These are phyloP conservation scores for Thalpophila matura DNA, from an alignment of 2,888 invertebrate species.

Conservation along the genomic window DNA sequence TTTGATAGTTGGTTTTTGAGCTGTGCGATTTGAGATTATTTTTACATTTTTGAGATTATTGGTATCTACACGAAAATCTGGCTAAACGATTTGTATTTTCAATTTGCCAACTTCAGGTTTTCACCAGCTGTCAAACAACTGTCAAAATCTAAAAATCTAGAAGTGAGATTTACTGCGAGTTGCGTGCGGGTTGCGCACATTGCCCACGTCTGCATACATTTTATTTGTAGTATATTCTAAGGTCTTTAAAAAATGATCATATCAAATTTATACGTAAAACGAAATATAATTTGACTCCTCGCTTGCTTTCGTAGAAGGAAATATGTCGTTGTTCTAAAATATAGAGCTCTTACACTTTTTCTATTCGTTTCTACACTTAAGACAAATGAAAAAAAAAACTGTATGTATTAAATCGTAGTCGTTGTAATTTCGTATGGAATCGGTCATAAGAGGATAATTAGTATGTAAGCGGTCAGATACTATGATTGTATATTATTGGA, in stretches of 20 bases:
- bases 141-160: neutral
- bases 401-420: constrained; percentile 86
- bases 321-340: constrained; percentile 69
- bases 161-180: neutral
- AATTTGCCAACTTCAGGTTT: constrained; percentile 27
- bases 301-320: constrained; percentile 82
- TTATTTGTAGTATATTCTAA: constrained; percentile 79
- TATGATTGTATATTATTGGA: constrained; percentile 83
- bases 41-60: constrained; percentile 48
- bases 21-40: constrained; percentile 39
- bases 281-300: constrained; percentile 71
- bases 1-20: constrained; percentile 5
- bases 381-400: constrained; percentile 74
- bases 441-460: constrained; percentile 76
- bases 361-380: constrained; percentile 76
- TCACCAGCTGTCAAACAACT: constrained; percentile 17
- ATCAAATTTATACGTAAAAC: constrained; percentile 90
- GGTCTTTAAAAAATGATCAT: constrained; percentile 86
- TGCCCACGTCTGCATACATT: constrained; percentile 63
- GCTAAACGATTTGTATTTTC: constrained; percentile 13
- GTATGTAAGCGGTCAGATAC: constrained; percentile 77
- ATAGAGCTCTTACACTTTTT: constrained; percentile 75
- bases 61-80: constrained; percentile 23
- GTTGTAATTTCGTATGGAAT: constrained; percentile 87
- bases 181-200: constrained; percentile 27